Conservation (phyloP, 1,140 invertebrate genomes). For the Laupala kohalensis region DNA sequence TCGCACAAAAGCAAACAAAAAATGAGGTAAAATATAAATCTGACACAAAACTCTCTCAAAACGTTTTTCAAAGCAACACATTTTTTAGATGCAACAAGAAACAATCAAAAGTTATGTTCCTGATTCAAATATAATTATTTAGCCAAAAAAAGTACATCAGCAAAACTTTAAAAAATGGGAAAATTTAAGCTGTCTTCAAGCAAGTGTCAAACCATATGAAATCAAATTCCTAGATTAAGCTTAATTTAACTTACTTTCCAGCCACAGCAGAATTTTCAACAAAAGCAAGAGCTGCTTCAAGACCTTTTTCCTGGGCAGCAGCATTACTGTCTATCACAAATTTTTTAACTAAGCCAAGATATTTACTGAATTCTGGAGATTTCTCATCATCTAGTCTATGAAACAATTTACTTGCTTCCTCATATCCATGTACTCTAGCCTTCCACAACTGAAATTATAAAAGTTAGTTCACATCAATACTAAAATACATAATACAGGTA, state of each 20-base stretch:
- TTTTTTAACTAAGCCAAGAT: constrained; percentile 82
- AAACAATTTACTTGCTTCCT: constrained; percentile 83
- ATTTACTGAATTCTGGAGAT: constrained; percentile 85
- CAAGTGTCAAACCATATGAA: too few relatives aligned
- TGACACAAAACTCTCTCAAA: too few relatives aligned
- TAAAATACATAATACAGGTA: constrained; percentile 3
- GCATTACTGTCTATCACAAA: constrained; percentile 92
- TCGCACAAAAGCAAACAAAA: too few relatives aligned
- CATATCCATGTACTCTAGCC: constrained; percentile 82
- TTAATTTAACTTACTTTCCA: constrained; percentile 58
- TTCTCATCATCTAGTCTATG: constrained; percentile 79
- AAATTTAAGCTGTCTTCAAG: too few relatives aligned
- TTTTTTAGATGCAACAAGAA: too few relatives aligned
- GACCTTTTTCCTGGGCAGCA: constrained; percentile 87
- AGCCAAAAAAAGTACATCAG: too few relatives aligned
- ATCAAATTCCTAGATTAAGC: too few relatives aligned
- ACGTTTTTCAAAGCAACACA: too few relatives aligned
- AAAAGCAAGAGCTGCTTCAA: constrained; percentile 81
- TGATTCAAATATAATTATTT: too few relatives aligned
- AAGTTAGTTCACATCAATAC: constrained; percentile 4
- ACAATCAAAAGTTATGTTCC: too few relatives aligned
- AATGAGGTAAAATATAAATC: too few relatives aligned
- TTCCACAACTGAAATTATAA: constrained; percentile 62
- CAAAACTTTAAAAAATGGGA: too few relatives aligned
- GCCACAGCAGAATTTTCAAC: constrained; percentile 77